phyloP scores from a whole-genome alignment of 2,888 invertebrate species.

The Agrotis puta region DNA sequence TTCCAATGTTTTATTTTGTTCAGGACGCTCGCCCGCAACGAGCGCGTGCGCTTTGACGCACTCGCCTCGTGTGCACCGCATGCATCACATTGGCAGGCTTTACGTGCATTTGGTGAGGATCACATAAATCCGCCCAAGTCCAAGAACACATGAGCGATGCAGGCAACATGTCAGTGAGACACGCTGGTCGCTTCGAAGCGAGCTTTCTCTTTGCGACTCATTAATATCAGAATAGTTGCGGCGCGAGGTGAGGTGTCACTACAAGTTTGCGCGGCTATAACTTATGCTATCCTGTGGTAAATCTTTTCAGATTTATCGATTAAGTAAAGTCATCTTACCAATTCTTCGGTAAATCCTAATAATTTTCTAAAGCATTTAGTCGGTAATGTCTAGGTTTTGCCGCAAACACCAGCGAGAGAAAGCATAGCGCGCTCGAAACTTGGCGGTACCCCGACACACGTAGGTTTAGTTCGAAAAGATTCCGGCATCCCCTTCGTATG shows the following conservation, averaged over 20 bases:
- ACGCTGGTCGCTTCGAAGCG: neutral
- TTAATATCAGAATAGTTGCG: slow-evolving; percentile 24
- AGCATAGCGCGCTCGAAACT: too few relatives aligned
- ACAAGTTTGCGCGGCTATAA: slow-evolving; percentile 59
- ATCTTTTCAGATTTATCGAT: too few relatives aligned
- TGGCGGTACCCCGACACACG: too few relatives aligned
- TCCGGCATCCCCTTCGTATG: too few relatives aligned
- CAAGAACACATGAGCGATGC: slow-evolving; percentile 22
- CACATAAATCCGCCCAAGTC: slow-evolving; percentile 36
- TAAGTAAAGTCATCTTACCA: too few relatives aligned
- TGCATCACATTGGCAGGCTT: slow-evolving; percentile 28
- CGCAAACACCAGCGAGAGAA: too few relatives aligned
- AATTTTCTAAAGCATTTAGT: too few relatives aligned
- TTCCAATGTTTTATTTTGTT: slow-evolving; percentile 67
- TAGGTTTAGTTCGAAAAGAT: too few relatives aligned
- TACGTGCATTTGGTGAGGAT: slow-evolving; percentile 40
- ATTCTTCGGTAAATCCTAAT: too few relatives aligned
- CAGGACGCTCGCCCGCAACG: slow-evolving; percentile 6
- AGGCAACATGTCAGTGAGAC: neutral
- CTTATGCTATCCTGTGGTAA: slow-evolving; percentile 25
- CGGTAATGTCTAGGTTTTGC: too few relatives aligned
- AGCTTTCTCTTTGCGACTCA: slow-evolving; percentile 24
- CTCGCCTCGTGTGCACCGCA: neutral
- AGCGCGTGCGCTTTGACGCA: slow-evolving; percentile 16
- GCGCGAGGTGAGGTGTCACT: slow-evolving; percentile 41